Evolutionary conservation across 1,140 invertebrate genomes (phyloP).

Genomic region (Protaetia brevitarsis): DNA sequence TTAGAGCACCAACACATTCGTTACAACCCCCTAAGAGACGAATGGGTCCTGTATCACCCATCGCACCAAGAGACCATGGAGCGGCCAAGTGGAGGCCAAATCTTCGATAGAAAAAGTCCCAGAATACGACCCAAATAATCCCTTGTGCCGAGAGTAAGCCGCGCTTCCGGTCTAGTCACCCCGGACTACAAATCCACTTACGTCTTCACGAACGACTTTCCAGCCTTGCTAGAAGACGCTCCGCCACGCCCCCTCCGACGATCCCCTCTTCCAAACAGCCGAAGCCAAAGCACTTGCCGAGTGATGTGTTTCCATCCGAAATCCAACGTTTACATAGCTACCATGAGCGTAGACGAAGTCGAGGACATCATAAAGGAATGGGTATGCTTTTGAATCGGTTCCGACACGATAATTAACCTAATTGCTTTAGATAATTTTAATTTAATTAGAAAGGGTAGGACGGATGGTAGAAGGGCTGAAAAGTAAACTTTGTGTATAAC

Average conservation of each 20-base stretch:
- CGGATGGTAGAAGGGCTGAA: no score
- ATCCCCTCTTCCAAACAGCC: slow-evolving; percentile 77
- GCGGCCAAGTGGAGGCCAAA: slow-evolving; percentile 78
- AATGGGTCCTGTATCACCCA: slow-evolving; percentile 98
- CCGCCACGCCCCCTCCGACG: slow-evolving; percentile 67
- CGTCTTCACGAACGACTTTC: slow-evolving; percentile 96
- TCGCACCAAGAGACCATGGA: slow-evolving; percentile 90
- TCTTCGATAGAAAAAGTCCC: slow-evolving; percentile 47
- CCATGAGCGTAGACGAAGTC: slow-evolving; percentile 82
- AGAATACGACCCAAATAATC: slow-evolving; percentile 57
- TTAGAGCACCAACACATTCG: slow-evolving; percentile 90
- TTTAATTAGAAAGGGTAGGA: no score
- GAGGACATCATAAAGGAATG: slow-evolving; percentile 78
- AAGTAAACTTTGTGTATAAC: no score
- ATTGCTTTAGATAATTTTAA: no score
- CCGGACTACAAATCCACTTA: slow-evolving; percentile 84
- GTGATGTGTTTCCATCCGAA: slow-evolving; percentile 98
- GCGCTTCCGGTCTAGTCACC: slow-evolving; percentile 83
- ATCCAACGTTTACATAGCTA: slow-evolving; percentile 83
- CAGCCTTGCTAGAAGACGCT: slow-evolving; percentile 80
- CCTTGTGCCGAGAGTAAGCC: slow-evolving; percentile 79
- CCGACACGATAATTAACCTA: no score
- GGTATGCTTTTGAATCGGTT: slow-evolving; percentile 40
- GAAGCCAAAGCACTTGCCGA: slow-evolving; percentile 80
- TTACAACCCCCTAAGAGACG: slow-evolving; percentile 89